These are phyloP conservation scores for Molossus molossus DNA, from an alignment of 2,797 vertebrate genomes.

Conservation along the genomic window DNA sequence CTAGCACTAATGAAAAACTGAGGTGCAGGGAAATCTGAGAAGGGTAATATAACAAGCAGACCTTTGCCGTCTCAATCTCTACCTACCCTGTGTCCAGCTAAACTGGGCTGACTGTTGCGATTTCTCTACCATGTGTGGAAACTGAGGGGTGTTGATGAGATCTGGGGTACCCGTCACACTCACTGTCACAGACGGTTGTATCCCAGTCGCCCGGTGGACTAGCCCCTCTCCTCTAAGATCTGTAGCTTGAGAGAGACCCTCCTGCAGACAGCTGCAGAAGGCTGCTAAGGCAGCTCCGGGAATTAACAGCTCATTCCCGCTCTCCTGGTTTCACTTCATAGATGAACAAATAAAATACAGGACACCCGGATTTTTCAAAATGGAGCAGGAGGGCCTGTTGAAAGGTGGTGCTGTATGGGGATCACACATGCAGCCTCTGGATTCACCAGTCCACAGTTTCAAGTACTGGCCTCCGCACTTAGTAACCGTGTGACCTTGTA, in stretches of 20 bases:
- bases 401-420: not conserved
- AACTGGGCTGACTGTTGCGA: not conserved
- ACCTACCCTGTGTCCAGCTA: not conserved
- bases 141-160: not conserved
- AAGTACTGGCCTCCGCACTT: not conserved
- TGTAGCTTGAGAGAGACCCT: not conserved
- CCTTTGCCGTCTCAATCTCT: not conserved
- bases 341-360: not conserved
- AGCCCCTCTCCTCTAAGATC: not conserved
- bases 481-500: not conserved
- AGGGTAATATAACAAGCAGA: not conserved
- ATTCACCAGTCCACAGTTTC: not conserved
- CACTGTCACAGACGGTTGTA: not conserved
- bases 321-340: not conserved
- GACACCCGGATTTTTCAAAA: not conserved
- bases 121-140: not conserved
- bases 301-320: not conserved
- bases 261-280: not conserved
- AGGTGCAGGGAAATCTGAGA: not conserved
- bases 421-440: not conserved
- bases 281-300: not conserved
- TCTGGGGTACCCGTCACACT: not conserved
- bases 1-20: constrained; percentile 7
- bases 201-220: not conserved
- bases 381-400: not conserved